phyloP scores from a whole-genome alignment of 2,113 vertebrate species.

The Patagioenas fasciata region DNA sequence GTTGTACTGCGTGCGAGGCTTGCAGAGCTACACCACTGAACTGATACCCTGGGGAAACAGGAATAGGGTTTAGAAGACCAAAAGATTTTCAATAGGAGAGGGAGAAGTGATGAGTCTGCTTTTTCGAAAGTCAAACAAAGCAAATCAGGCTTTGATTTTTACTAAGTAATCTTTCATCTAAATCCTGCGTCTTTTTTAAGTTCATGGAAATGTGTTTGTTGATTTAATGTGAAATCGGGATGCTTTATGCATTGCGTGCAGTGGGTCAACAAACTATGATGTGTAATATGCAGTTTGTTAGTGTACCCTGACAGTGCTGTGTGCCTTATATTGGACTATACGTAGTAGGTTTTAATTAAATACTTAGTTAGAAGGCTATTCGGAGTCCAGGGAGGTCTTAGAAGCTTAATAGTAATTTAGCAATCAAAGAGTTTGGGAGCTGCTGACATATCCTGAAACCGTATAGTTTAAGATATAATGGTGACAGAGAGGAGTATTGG shows the following conservation, averaged over 20 bases:
- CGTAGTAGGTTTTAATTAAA: not conserved
- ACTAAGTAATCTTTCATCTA: not conserved
- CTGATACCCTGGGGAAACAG: accelerated
- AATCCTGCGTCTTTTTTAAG: not conserved
- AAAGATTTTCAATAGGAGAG: not conserved
- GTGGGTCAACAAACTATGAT: not conserved
- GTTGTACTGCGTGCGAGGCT: no score
- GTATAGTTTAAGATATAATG: not conserved
- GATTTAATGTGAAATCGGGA: not conserved
- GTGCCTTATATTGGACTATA: not conserved
- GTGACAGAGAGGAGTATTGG: not conserved
- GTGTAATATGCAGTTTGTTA: not conserved
- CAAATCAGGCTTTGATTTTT: not conserved
- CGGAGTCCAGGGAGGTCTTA: not conserved
- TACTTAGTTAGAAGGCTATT: not conserved
- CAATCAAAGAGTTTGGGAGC: not conserved
- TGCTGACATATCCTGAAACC: not conserved
- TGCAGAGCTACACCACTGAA: not conserved
- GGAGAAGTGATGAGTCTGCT: not conserved
- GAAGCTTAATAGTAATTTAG: not conserved
- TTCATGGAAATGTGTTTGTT: not conserved
- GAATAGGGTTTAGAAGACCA: not conserved
- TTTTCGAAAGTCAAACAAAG: not conserved
- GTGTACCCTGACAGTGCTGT: not conserved
- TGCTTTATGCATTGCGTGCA: not conserved